A percentile compares a stretch with the other conserved stretches of the same genome.
These are phyloP conservation scores for Glandiceps talaboti DNA, from an alignment of 53 echinoderm and acorn worm species.

Conservation along the genomic window DNA sequence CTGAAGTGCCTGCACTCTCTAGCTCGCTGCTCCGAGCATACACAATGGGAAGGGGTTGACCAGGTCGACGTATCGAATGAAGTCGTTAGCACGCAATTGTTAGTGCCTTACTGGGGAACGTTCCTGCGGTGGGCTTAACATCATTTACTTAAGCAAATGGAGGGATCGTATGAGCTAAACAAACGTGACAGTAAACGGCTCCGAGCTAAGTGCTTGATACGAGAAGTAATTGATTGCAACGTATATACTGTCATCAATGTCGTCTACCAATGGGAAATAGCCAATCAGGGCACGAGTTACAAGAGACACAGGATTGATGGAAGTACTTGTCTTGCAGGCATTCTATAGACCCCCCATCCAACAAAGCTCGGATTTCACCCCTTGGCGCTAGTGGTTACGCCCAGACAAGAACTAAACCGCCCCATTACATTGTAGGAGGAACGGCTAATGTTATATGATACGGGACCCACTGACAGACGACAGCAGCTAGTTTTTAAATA, in stretches of 20 bases:
- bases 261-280: background rate
- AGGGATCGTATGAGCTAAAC: slow-evolving; percentile 41
- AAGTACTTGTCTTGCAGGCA: background rate
- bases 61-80: background rate
- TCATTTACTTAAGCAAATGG: background rate
- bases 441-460: background rate
- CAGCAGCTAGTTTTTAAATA: background rate
- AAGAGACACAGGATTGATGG: background rate
- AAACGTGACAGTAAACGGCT: slow-evolving; percentile 72
- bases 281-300: background rate
- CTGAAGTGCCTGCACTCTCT: background rate
- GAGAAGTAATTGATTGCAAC: slow-evolving; percentile 43
- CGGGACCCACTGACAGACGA: background rate
- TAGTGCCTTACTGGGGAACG: background rate
- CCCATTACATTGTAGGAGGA: background rate
- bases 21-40: background rate
- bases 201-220: slow-evolving; percentile 43
- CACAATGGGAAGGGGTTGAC: background rate
- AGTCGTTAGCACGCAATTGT: background rate
- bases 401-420: background rate
- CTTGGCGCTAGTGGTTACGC: slow-evolving; percentile 4
- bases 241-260: slow-evolving; percentile 22
- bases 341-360: background rate
- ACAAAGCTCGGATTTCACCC: background rate
- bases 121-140: background rate